Conservation (phyloP, 2,888 invertebrate genomes). For the Schizaphis graminum region DNA sequence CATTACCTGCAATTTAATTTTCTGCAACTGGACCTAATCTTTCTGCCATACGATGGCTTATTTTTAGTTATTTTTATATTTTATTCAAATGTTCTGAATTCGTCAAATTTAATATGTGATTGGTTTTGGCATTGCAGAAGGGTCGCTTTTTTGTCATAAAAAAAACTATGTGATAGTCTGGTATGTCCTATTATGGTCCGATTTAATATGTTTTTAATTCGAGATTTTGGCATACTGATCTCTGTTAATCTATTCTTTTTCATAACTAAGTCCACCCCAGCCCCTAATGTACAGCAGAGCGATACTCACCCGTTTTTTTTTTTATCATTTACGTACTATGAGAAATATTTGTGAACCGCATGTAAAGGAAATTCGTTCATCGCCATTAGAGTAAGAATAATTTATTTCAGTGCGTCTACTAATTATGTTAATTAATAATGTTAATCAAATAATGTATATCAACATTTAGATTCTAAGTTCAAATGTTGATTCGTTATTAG, state of each 20-base stretch:
- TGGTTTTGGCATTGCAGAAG: neutral
- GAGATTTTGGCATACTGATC: neutral
- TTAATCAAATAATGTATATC: neutral
- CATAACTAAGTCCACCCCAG: too few species aligned
- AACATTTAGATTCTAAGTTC: neutral
- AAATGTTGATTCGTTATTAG: neutral
- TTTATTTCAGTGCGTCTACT: neutral
- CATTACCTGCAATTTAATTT: neutral
- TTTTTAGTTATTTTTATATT: neutral
- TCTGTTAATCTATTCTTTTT: neutral
- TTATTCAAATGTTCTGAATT: neutral
- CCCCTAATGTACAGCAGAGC: too few species aligned
- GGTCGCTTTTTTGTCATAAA: neutral
- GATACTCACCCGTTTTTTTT: too few species aligned
- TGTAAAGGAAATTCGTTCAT: neutral
- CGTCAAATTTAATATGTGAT: neutral
- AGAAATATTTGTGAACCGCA: neutral
- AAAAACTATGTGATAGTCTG: neutral
- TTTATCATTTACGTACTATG: neutral
- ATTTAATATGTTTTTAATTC: neutral
- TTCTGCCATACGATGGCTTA: neutral
- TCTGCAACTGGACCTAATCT: neutral
- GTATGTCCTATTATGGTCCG: neutral
- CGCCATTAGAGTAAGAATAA: neutral
- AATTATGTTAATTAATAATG: neutral